These are phyloP conservation scores for Bos javanicus DNA, from an alignment of 2,113 vertebrate genomes.

Conservation along the genomic window DNA sequence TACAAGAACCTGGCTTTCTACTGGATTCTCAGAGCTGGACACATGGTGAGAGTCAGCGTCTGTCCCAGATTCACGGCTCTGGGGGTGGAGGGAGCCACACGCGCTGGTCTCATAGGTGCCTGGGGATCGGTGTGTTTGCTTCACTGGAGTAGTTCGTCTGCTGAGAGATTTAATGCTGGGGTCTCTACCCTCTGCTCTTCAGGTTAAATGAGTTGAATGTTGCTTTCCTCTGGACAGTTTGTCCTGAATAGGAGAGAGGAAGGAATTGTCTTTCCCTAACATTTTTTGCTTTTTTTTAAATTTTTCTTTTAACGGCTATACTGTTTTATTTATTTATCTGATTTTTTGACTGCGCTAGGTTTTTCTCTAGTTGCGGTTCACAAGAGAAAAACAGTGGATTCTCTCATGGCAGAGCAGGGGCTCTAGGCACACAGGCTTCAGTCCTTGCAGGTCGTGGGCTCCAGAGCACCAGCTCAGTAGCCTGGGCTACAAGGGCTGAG, in stretches of 20 bases:
- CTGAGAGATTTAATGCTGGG: not conserved
- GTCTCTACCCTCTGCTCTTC: not conserved
- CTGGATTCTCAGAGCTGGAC: constrained; percentile 97
- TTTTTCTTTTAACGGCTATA: not conserved
- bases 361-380: not conserved
- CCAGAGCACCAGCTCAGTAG: not conserved
- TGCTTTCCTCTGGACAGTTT: not conserved
- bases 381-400: not conserved
- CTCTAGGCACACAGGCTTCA: not conserved
- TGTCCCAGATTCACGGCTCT: accelerated
- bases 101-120: not conserved
- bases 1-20: constrained; percentile 93
- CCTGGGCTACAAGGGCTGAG: not conserved
- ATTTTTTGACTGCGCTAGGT: not conserved
- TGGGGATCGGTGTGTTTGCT: not conserved
- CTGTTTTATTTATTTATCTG: not conserved
- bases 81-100: not conserved
- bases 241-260: not conserved
- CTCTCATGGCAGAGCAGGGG: not conserved
- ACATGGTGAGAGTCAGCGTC: constrained; percentile 88
- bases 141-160: not conserved
- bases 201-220: not conserved
- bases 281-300: not conserved
- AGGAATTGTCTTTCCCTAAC: not conserved
- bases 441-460: not conserved